Percentiles rank a stretch among this genome's conserved stretches.
Conservation (phyloP, 1,140 invertebrate species). For the Cyclina sinensis region DNA sequence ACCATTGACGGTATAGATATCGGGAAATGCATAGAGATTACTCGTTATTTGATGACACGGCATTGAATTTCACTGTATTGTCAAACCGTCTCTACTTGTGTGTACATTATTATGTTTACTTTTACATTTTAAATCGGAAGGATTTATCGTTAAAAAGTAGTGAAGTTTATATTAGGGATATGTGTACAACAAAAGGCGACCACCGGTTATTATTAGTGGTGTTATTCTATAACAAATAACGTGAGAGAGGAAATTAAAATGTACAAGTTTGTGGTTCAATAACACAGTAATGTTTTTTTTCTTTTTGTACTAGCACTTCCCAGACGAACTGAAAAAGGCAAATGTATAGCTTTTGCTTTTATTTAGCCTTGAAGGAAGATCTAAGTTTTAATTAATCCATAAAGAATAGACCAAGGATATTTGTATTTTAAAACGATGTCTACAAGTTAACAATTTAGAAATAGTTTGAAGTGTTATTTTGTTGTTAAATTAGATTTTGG, state of each 20-base stretch:
- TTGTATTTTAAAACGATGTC: too few species aligned
- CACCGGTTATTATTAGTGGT: neutral
- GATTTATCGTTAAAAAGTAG: neutral
- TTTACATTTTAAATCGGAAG: neutral
- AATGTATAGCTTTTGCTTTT: too few species aligned
- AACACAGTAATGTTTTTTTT: neutral
- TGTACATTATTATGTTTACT: neutral
- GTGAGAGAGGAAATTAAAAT: neutral
- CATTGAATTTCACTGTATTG: neutral
- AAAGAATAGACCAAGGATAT: too few species aligned
- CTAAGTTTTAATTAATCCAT: too few species aligned
- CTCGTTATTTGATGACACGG: neutral
- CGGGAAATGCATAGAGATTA: slow-evolving; percentile 8
- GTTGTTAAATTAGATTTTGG: too few species aligned
- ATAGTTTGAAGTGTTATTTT: too few species aligned
- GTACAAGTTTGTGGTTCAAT: neutral
- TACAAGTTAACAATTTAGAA: too few species aligned
- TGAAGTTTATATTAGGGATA: slow-evolving; percentile 18
- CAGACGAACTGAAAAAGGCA: too few species aligned
- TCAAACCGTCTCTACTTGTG: neutral
- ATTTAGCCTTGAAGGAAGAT: too few species aligned
- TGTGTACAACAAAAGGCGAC: neutral
- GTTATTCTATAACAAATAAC: neutral
- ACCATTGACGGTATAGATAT: neutral
- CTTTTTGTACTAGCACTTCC: neutral